These are phyloP conservation scores for Liodrosophila aerea DNA, from an alignment of 2,888 invertebrate species.

Conservation along the genomic window DNA sequence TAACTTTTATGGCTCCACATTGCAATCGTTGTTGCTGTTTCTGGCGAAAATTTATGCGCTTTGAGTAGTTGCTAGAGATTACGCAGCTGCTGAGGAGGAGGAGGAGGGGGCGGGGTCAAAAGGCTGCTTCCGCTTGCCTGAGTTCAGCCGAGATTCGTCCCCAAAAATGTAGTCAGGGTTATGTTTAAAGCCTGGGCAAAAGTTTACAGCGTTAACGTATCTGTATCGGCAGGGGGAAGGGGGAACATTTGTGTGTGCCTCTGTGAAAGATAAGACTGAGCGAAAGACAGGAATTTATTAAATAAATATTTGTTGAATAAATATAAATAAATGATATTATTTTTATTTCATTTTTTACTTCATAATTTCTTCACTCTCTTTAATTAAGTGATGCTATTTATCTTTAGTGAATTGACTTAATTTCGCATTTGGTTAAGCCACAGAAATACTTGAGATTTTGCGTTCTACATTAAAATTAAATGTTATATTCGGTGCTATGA, in stretches of 20 bases:
- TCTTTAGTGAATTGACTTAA: neutral
- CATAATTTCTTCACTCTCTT: no score
- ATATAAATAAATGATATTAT: no score
- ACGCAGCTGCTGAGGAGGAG: constrained; percentile 36
- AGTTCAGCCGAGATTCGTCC: constrained; percentile 59
- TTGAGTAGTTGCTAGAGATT: constrained; percentile 71
- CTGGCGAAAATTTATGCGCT: constrained; percentile 63
- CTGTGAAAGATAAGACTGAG: neutral
- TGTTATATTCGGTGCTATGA: neutral
- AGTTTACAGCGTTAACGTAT: constrained; percentile 56
- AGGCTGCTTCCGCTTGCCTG: constrained; percentile 56
- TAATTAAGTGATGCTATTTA: no score
- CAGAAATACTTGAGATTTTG: no score
- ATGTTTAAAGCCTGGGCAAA: constrained; percentile 62
- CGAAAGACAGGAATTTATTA: neutral
- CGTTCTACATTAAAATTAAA: constrained; percentile 8
- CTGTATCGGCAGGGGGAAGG: constrained; percentile 20
- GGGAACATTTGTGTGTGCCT: constrained; percentile 4
- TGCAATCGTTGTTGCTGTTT: constrained; percentile 45
- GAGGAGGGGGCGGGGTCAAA: constrained; percentile 9
- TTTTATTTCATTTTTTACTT: constrained; percentile 15
- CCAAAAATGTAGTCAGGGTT: constrained; percentile 51
- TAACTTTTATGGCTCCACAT: constrained; percentile 65
- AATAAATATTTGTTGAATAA: no score
- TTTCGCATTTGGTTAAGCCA: neutral